These are phyloP conservation scores for Rhyacichthys aspro DNA, from an alignment of 2,797 vertebrate genomes.

Conservation along the genomic window DNA sequence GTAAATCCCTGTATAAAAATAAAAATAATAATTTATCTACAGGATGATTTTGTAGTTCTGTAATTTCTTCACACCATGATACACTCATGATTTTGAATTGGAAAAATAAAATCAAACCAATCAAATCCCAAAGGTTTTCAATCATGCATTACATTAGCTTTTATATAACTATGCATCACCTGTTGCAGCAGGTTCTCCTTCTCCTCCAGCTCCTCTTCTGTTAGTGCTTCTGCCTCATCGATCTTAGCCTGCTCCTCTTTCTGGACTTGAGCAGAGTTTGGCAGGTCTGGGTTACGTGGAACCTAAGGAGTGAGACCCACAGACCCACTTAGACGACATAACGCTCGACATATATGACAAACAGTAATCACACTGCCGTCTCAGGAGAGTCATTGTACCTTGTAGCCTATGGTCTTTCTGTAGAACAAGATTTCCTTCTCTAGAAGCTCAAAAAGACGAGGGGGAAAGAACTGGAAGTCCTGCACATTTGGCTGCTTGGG, in stretches of 20 bases:
- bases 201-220: slow-evolving; percentile 96
- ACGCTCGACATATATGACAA: not conserved
- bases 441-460: slow-evolving; percentile 95
- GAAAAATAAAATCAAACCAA: too few species aligned
- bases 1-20: slow-evolving; percentile 88
- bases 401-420: slow-evolving; percentile 98
- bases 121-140: too few species aligned
- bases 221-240: slow-evolving; percentile 95
- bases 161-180: slow-evolving; percentile 78
- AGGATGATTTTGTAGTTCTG: not conserved
- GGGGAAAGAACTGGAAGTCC: slow-evolving; percentile 99
- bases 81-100: too few species aligned
- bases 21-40: slow-evolving; percentile 75
- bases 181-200: slow-evolving; percentile 97
- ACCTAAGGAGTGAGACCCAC: slow-evolving; percentile 78
- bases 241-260: slow-evolving; percentile 98
- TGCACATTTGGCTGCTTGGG: slow-evolving; percentile 99
- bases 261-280: slow-evolving; percentile 92
- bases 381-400: slow-evolving; percentile 79
- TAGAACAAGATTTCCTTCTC: slow-evolving; percentile 99
- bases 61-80: not conserved
- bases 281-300: slow-evolving; percentile 94
- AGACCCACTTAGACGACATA: not conserved
- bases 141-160: too few species aligned
- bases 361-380: not conserved